phyloP scores from a whole-genome alignment of 2,797 vertebrate genomes.

The Danionella dracula region DNA sequence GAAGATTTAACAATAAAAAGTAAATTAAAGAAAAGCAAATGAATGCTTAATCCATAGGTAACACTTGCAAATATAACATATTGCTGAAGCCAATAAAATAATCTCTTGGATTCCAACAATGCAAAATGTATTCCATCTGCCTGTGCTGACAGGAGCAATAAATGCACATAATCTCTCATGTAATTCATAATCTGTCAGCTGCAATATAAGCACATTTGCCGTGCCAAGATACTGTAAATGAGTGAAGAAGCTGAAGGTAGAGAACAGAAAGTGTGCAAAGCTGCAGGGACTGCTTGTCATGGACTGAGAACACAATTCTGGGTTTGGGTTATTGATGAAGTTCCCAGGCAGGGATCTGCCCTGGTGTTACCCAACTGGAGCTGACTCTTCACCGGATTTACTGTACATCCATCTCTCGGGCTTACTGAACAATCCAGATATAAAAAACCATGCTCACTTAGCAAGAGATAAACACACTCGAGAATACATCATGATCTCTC shows the following conservation, averaged over 20 bases:
- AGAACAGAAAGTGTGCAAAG: slow-evolving; percentile 9
- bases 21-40: too few species aligned
- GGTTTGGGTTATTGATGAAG: slow-evolving; percentile 13
- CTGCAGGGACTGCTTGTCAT: slow-evolving; percentile 19
- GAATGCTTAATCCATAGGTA: too few species aligned
- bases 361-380: too few species aligned
- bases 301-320: slow-evolving; percentile 10
- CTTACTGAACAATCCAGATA: background rate
- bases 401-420: background rate
- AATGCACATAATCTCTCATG: background rate
- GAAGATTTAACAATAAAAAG: too few species aligned
- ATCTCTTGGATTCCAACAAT: too few species aligned
- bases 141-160: background rate
- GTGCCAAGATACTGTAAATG: background rate
- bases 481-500: slow-evolving; percentile 1
- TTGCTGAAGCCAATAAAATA: too few species aligned
- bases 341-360: background rate
- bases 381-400: background rate
- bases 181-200: slow-evolving; percentile 1
- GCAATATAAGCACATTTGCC: background rate
- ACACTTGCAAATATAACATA: too few species aligned
- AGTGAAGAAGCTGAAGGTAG: background rate
- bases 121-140: background rate
- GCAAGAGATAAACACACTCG: background rate
- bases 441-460: background rate